Conservation (phyloP, 2,797 vertebrate genomes). For the Emydoidea blandingii region DNA sequence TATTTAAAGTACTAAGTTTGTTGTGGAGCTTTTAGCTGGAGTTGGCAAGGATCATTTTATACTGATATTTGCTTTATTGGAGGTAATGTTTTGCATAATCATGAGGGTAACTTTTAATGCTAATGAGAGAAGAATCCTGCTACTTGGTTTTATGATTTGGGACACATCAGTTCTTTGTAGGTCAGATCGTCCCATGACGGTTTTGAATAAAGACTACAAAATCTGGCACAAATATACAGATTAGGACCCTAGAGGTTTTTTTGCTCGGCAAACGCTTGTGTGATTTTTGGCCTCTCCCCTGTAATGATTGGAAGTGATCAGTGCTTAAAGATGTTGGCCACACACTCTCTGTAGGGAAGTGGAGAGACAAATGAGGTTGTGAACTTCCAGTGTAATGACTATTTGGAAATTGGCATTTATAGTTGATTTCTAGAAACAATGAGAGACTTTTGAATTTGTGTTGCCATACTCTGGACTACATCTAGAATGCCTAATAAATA, state of each 20-base stretch:
- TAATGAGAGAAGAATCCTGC: too few relatives aligned
- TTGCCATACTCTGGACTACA: neutral
- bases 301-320: too few relatives aligned
- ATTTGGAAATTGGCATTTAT: neutral
- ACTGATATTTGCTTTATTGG: neutral
- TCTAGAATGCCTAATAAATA: neutral
- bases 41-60: neutral
- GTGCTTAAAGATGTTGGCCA: too few relatives aligned
- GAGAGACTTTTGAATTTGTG: neutral
- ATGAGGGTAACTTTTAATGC: neutral
- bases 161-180: too few relatives aligned
- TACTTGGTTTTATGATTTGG: too few relatives aligned
- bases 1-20: neutral
- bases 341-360: too few relatives aligned
- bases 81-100: neutral
- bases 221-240: too few relatives aligned
- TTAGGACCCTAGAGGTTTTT: too few relatives aligned
- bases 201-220: too few relatives aligned
- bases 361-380: neutral
- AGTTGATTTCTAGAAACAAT: neutral
- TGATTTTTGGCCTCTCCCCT: too few relatives aligned
- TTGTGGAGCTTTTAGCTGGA: neutral
- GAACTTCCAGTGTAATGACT: neutral
- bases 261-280: too few relatives aligned
- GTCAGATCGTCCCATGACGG: too few relatives aligned